phyloP scores from a whole-genome alignment of 2,113 vertebrate genomes.

The Grallaria varia region DNA sequence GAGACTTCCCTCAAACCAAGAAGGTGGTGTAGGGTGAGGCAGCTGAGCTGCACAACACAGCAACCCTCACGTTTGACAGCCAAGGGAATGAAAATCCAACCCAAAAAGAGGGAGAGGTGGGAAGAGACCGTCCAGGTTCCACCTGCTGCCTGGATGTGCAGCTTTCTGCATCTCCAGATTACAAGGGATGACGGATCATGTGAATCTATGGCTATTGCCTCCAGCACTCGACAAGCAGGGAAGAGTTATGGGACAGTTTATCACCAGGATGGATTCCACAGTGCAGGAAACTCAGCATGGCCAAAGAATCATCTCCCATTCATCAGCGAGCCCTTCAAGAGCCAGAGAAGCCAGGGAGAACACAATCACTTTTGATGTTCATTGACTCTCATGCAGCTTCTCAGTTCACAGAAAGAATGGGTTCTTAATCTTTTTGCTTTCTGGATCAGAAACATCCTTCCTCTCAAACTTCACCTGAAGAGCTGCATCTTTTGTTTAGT shows the following conservation, averaged over 20 bases:
- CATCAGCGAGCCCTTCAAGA: not conserved
- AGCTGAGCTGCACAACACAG: not conserved
- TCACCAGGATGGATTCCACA: not conserved
- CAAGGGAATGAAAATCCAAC: not conserved
- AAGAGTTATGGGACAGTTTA: not conserved
- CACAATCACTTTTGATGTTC: not conserved
- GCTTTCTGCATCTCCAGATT: not conserved
- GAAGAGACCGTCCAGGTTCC: not conserved
- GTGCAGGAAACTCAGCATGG: not conserved
- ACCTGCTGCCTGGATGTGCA: not conserved
- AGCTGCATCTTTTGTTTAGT: not conserved
- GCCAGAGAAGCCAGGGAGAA: not conserved
- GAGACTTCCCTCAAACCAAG: no score
- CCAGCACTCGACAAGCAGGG: not conserved
- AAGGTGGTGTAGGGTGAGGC: not conserved
- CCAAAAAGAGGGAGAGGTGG: not conserved
- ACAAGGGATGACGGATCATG: not conserved
- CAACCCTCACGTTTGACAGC: fast-evolving
- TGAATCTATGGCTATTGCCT: not conserved
- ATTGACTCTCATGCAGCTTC: not conserved
- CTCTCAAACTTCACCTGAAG: not conserved
- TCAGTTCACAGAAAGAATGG: not conserved
- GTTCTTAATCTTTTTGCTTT: not conserved
- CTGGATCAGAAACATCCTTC: not conserved
- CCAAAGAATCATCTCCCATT: not conserved